Evolutionary conservation across 2,888 invertebrate genomes (phyloP).

Genomic region (Dichetophora obliterata): DNA sequence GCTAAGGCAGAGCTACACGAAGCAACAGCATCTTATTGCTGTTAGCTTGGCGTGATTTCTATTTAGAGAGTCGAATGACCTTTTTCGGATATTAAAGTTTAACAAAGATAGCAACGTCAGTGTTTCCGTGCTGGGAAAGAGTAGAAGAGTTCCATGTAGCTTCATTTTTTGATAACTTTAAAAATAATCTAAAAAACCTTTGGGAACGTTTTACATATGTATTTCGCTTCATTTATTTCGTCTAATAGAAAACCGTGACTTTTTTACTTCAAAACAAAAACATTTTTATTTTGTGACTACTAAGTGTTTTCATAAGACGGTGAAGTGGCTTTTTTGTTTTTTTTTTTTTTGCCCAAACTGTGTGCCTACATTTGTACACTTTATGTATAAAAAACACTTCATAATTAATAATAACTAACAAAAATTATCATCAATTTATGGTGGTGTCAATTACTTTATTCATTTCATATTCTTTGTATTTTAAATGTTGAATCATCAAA

Average conservation of each 20-base stretch:
- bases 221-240: background rate
- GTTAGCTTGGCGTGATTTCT: no score
- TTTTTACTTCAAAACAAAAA: no score
- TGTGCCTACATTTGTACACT: background rate
- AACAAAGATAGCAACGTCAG: background rate
- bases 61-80: background rate
- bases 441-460: conserved; percentile 18
- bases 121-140: no score
- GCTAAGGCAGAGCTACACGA: background rate
- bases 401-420: conserved; percentile 11
- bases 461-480: conserved; percentile 9
- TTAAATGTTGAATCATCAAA: conserved; percentile 13
- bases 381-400: background rate
- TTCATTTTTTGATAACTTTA: no score
- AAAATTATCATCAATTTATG: conserved; percentile 20
- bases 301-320: background rate
- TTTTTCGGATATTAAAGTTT: background rate
- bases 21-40: background rate
- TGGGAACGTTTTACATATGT: background rate
- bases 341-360: background rate
- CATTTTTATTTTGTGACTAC: no score
- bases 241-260: background rate
- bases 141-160: no score
- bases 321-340: background rate
- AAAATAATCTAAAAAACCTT: no score